These are phyloP conservation scores for Archivesica marissinica DNA, from an alignment of 1,140 invertebrate species.

Conservation along the genomic window DNA sequence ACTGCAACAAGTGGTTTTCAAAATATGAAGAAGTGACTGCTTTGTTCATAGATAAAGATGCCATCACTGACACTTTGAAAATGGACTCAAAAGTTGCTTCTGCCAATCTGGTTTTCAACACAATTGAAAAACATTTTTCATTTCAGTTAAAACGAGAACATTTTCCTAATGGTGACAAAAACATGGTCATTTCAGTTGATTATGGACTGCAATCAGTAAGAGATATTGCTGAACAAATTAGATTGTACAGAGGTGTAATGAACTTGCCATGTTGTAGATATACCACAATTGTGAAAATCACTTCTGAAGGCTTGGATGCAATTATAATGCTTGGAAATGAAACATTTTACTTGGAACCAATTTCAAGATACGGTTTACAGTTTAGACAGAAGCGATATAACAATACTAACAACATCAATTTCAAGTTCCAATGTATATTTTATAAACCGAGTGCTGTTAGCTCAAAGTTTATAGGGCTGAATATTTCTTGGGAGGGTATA, in stretches of 20 bases:
- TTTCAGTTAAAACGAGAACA: not conserved
- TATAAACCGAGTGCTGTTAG: conserved; percentile 22
- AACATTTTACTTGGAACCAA: conserved; percentile 33
- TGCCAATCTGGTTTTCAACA: not conserved
- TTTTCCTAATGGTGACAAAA: not conserved
- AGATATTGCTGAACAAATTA: not conserved
- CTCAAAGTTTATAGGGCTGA: not conserved
- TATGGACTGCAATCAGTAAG: not conserved
- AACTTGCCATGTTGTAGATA: not conserved
- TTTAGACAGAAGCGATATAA: not conserved
- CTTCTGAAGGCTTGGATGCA: not conserved
- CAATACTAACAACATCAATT: not conserved
- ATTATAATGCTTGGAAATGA: not conserved
- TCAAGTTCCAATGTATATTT: conserved; percentile 9
- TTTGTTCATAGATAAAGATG: not conserved
- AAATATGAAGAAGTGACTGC: not conserved
- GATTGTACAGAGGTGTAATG: not conserved
- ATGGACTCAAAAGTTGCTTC: not conserved
- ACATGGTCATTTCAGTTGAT: not conserved
- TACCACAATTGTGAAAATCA: conserved; percentile 14
- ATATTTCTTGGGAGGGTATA: not conserved
- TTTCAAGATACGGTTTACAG: not conserved
- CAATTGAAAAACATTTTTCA: not conserved
- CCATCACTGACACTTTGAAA: too few relatives aligned
- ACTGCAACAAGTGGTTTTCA: not conserved